Conservation (phyloP, 2,797 vertebrate genomes). For the Fistularia commersonii region DNA sequence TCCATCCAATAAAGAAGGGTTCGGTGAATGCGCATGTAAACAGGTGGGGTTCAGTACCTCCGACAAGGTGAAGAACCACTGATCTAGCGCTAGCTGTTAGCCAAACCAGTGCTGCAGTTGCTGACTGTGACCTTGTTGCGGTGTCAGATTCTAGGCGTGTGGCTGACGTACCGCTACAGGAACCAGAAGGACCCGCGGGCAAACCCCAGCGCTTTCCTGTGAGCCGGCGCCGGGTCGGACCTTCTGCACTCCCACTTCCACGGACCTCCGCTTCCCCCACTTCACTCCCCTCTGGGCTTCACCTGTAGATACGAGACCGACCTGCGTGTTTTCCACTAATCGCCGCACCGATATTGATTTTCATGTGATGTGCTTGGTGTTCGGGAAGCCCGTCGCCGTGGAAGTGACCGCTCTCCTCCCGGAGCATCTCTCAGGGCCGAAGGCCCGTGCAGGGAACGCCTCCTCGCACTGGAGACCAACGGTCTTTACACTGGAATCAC, state of each 20-base stretch:
- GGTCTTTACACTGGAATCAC: background rate
- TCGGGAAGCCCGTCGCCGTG: background rate
- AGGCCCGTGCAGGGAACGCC: too few relatives aligned
- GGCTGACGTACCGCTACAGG: conserved; percentile 92
- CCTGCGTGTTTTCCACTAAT: conserved; percentile 10
- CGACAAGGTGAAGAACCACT: too few relatives aligned
- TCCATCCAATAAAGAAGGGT: too few relatives aligned
- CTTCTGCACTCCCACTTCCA: background rate
- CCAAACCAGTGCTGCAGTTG: background rate
- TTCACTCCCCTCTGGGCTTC: conserved; percentile 11
- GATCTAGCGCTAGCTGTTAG: too few relatives aligned
- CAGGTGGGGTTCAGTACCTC: too few relatives aligned
- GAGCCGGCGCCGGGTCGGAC: conserved; percentile 39
- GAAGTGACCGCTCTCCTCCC: background rate
- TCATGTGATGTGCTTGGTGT: conserved; percentile 7
- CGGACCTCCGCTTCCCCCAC: conserved; percentile 13
- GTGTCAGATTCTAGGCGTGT: conserved; percentile 89
- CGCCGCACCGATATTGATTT: background rate
- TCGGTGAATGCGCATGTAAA: too few relatives aligned
- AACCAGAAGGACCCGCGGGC: conserved; percentile 95
- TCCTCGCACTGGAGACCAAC: too few relatives aligned
- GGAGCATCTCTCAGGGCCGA: background rate
- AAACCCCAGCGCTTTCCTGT: conserved; percentile 95
- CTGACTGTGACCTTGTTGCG: background rate
- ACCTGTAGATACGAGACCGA: conserved; percentile 23